Conservation (phyloP, 1,140 invertebrate genomes). For the Heliconius hermathena region DNA sequence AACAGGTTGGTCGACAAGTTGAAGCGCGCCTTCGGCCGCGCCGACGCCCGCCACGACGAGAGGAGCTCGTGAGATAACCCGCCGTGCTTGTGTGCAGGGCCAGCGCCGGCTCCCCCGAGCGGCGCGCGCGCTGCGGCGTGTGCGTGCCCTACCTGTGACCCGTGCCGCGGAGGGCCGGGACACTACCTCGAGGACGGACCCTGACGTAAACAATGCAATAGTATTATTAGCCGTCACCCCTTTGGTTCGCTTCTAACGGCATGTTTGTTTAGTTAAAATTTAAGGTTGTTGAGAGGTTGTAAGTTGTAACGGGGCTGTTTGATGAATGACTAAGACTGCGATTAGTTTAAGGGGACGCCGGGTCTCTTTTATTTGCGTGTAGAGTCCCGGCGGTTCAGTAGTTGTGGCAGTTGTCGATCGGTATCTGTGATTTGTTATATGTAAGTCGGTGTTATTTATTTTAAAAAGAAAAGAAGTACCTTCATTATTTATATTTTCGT, state of each 20-base stretch:
- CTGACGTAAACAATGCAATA: slow-evolving; percentile 47
- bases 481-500: slow-evolving; percentile 33
- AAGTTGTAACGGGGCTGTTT: slow-evolving; percentile 61
- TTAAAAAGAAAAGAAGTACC: slow-evolving; percentile 42
- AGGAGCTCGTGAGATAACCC: slow-evolving; percentile 75
- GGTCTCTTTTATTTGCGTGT: slow-evolving; percentile 19
- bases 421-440: slow-evolving; percentile 75
- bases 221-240: slow-evolving; percentile 50
- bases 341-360: slow-evolving; percentile 62
- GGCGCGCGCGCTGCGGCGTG: slow-evolving; percentile 67
- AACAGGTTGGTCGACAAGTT: slow-evolving; percentile 91
- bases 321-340: slow-evolving; percentile 74
- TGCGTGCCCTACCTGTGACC: slow-evolving; percentile 79
- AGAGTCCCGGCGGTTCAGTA: slow-evolving; percentile 36
- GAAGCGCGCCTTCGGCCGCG: slow-evolving; percentile 87
- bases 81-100: slow-evolving; percentile 73
- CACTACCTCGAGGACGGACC: slow-evolving; percentile 23
- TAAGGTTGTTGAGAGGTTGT: slow-evolving; percentile 36
- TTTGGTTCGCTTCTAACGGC: slow-evolving; percentile 59
- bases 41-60: slow-evolving; percentile 78
- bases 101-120: slow-evolving; percentile 67
- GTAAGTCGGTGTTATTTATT: slow-evolving; percentile 71
- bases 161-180: slow-evolving; percentile 50
- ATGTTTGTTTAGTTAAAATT: slow-evolving; percentile 46
- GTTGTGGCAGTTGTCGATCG: slow-evolving; percentile 63